phyloP scores from a whole-genome alignment of 2,797 vertebrate species.

The Leucoraja ocellata region DNA sequence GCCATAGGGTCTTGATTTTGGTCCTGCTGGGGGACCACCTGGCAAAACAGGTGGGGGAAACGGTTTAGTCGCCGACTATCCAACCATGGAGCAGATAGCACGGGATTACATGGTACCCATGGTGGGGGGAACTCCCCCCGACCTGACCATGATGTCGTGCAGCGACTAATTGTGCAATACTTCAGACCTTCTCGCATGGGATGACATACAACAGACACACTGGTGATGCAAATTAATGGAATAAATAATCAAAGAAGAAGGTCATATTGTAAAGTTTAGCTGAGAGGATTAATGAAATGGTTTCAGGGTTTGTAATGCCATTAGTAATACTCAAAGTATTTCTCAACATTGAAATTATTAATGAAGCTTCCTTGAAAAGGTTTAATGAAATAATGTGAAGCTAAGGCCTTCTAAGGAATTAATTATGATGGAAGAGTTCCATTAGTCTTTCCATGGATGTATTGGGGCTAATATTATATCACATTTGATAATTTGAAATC shows the following conservation, averaged over 20 bases:
- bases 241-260: conserved; percentile 28
- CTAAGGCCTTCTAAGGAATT: neutral
- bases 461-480: neutral
- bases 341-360: conserved; percentile 6
- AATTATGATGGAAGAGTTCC: neutral
- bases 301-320: neutral
- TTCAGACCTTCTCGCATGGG: neutral
- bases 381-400: conserved; percentile 14
- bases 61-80: too few relatives aligned
- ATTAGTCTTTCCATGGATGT: neutral
- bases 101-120: too few relatives aligned
- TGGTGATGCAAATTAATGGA: conserved; percentile 3
- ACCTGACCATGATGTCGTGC: too few relatives aligned
- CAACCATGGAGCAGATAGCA: too few relatives aligned
- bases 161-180: neutral
- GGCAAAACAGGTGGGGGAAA: too few relatives aligned
- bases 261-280: neutral
- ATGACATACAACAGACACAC: neutral
- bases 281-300: conserved; percentile 15
- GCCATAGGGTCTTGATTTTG: too few relatives aligned
- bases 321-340: neutral
- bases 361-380: neutral
- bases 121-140: too few relatives aligned
- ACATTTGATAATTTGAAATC: neutral
- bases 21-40: too few relatives aligned